A percentile compares a stretch with the other conserved stretches of the same genome.
These are phyloP conservation scores for Lissonota sp. DNA, from an alignment of 2,888 invertebrate species.

Conservation along the genomic window DNA sequence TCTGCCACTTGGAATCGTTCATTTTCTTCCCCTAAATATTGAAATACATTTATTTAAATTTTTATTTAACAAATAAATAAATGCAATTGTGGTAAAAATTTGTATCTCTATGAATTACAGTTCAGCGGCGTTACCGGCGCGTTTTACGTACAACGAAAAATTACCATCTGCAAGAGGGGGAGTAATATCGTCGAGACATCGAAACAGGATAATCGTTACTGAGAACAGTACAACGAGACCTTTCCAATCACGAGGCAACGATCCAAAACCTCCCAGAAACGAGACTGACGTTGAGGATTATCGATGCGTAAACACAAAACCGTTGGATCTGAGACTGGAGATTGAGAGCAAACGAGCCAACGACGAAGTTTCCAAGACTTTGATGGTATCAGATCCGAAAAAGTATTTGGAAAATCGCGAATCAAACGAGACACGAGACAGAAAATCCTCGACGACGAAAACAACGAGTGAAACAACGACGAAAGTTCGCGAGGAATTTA, in stretches of 20 bases:
- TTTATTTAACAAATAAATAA: background rate
- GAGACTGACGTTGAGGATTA: conserved; percentile 44
- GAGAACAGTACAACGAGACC: conserved; percentile 46
- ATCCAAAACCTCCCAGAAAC: conserved; percentile 27
- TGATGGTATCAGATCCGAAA: conserved; percentile 25
- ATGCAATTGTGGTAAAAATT: too few relatives aligned
- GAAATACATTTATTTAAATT: too few relatives aligned
- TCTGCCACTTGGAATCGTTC: too few relatives aligned
- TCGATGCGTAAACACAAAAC: conserved; percentile 57
- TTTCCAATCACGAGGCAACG: conserved; percentile 49
- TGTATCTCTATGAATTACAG: conserved; percentile 21
- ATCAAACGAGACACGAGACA: conserved; percentile 33
- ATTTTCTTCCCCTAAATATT: too few relatives aligned
- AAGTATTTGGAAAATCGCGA: conserved; percentile 11
- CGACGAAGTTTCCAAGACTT: conserved; percentile 54
- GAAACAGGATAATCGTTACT: conserved; percentile 29
- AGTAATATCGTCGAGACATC: conserved; percentile 49
- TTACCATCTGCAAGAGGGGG: conserved; percentile 32
- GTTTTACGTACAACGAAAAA: conserved; percentile 65
- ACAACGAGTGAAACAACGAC: conserved; percentile 31
- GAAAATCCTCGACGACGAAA: conserved; percentile 46
- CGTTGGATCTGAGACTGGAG: conserved; percentile 65
- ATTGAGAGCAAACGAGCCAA: conserved; percentile 47
- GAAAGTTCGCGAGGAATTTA: conserved; percentile 15
- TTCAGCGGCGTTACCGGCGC: conserved; percentile 49